A percentile compares a stretch with the other conserved stretches of the same genome.
Evolutionary conservation across 2,113 vertebrate genomes (phyloP).

Genomic region (Perccottus glenii): DNA sequence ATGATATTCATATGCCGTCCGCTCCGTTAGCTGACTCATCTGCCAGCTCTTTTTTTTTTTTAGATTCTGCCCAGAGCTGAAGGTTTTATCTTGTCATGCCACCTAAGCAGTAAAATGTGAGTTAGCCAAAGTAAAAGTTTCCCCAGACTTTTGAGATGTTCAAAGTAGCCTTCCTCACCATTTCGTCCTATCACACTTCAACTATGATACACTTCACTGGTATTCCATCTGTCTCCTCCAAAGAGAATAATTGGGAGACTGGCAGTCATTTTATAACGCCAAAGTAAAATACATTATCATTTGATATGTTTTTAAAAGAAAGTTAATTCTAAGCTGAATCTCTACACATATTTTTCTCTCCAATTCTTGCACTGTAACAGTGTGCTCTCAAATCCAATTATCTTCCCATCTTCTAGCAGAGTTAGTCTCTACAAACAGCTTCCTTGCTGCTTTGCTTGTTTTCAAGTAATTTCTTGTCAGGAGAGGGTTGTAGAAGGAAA

Average conservation of each 20-base stretch:
- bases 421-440: constrained; percentile 3
- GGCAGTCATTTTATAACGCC: constrained; percentile 29
- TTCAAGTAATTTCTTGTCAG: constrained; percentile 6
- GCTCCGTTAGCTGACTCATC: constrained; percentile 47
- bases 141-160: constrained; percentile 18
- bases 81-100: constrained; percentile 58
- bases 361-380: neutral
- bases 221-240: constrained; percentile 39
- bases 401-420: neutral
- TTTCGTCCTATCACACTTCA: constrained; percentile 5
- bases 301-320: neutral
- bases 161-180: constrained; percentile 21
- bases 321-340: neutral
- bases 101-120: constrained; percentile 45
- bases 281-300: neutral
- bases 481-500: neutral
- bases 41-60: constrained; percentile 22
- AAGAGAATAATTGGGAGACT: constrained; percentile 33
- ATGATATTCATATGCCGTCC: constrained; percentile 30
- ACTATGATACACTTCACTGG: constrained; percentile 49
- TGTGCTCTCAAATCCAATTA: constrained; percentile 4
- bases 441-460: neutral
- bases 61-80: constrained; percentile 34
- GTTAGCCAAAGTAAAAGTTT: constrained; percentile 50
- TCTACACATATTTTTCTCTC: neutral